Evolutionary conservation across 2,113 vertebrate genomes (phyloP).

Genomic region (Meleagris gallopavo): DNA sequence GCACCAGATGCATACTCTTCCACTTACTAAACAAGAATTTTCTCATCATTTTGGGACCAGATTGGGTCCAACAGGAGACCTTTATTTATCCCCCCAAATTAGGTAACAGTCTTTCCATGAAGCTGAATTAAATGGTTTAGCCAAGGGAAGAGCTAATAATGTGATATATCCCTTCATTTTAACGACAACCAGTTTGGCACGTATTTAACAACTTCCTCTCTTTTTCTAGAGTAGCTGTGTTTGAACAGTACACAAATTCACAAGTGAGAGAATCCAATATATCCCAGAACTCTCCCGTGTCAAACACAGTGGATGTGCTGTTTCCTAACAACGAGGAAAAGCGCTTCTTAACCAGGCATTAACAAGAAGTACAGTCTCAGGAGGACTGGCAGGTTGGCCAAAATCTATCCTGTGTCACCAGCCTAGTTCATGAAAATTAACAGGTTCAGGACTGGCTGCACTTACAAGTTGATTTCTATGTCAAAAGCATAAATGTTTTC

Average conservation of each 20-base stretch:
- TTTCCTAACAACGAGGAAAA: background rate
- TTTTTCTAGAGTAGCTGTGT: background rate
- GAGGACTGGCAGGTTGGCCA: too few relatives aligned
- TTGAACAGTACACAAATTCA: conserved; percentile 14
- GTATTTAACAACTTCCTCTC: background rate
- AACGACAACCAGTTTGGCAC: background rate
- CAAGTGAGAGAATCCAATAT: background rate
- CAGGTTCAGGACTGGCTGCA: background rate
- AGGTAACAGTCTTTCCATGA: background rate
- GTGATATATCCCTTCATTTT: background rate
- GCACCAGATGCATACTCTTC: background rate
- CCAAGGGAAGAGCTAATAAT: background rate
- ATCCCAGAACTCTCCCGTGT: background rate
- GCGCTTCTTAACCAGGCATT: background rate
- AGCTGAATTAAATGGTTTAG: background rate
- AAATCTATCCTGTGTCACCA: background rate
- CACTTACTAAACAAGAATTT: background rate
- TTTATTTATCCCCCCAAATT: background rate
- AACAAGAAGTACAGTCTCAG: background rate
- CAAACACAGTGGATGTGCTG: background rate
- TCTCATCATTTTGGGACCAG: background rate
- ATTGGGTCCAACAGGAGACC: background rate
- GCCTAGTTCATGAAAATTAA: conserved; percentile 18
- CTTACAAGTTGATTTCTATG: background rate
- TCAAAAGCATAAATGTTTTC: background rate